Conservation (phyloP, 2,888 invertebrate species). For the Lypha dubia region DNA sequence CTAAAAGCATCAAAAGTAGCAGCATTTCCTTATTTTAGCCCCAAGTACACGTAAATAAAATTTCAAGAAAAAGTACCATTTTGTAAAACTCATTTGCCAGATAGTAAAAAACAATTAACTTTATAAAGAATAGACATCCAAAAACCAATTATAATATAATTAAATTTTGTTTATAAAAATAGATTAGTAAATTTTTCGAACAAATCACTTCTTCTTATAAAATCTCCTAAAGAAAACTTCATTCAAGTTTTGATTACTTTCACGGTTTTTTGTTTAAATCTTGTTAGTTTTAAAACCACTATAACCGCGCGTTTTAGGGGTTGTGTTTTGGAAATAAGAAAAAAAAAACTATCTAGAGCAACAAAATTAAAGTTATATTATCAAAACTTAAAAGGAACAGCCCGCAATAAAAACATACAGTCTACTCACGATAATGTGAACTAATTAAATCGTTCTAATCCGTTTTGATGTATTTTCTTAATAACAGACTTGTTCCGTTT, state of each 20-base stretch:
- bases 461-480: no score
- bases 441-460: no score
- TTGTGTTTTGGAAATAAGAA: neutral
- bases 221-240: neutral
- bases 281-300: neutral
- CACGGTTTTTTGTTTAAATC: neutral
- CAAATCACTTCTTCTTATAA: neutral
- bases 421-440: neutral
- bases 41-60: no score
- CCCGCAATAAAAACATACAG: neutral
- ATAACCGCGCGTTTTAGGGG: neutral
- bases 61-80: no score
- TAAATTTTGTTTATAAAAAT: no score
- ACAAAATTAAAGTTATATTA: constrained; percentile 44
- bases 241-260: neutral
- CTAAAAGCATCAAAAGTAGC: no score
- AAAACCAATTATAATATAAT: no score
- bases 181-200: neutral
- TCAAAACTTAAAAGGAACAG: neutral
- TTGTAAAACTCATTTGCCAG: no score
- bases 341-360: constrained; percentile 20
- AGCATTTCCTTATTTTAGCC: no score
- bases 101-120: no score
- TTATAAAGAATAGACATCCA: no score
- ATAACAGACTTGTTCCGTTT: no score